Base-by-base conservation (phyloP, 2,888 invertebrate species). In the Lepidocyrtoides sp. region DNA sequence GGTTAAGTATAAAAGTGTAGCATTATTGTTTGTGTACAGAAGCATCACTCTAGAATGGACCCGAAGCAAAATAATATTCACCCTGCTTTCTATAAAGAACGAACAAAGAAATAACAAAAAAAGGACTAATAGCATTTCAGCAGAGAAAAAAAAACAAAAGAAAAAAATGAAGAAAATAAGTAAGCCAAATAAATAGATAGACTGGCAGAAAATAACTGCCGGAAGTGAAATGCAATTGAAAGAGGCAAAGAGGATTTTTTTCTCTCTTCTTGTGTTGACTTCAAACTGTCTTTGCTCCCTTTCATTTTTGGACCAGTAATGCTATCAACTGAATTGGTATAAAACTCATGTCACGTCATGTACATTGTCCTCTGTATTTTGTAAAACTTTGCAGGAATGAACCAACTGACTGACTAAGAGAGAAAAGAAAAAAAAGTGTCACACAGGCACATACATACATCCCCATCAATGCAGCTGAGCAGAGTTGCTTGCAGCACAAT, bases 221-320 rank as follows among this genome's bases (percentile, higher is more conserved):
- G 79, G 84, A 88, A 92, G 90, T 60, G 77, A 75, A 81, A 10
- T 81, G 86, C 91, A 91, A 91, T 85, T 75, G 91, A 81, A 86
- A 54, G 48, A 44, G 32, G 81, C 3, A 81, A 87, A 17, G 51
- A n/a, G 66, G 36, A 29, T 41, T 54, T 89, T 83, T 36, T 7
- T 36, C 36, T 36, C 36, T 36, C 36, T 36, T 7, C 36, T 79
- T 57, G 54, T 51, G 29, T 51, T 82, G 82, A 79, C 77, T 89
- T 51, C 63, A 26, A 14, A 29, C 79, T 44, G 79, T 54, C 87
- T 75, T 20, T 84, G n/a, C 20, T 84, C 44, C 23, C 57, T 51
- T 81, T 60, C 29, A 77, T 44, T 72, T 82, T 51, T 83, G 57
- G 17, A 57, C 51, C 17, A 51, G 32, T 84, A 48, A 66, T 0